A percentile compares a stretch with the other conserved stretches of the same genome.
Conservation (phyloP, 2,797 vertebrate species). For the Anguilla obscura region DNA sequence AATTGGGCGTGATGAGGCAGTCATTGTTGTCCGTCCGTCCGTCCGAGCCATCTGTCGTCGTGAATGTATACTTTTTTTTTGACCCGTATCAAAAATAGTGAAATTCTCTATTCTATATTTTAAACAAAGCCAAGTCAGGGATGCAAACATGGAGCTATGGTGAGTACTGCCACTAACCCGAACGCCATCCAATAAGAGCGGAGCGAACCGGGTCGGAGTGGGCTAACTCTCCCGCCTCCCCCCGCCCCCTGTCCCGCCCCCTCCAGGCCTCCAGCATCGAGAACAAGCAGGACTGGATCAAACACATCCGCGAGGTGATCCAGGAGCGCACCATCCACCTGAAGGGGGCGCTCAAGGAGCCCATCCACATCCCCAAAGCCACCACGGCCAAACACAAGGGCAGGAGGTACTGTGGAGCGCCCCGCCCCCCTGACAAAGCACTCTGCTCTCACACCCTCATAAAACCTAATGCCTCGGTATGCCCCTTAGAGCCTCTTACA, state of each 20-base stretch:
- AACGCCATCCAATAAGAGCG: slow-evolving; percentile 32
- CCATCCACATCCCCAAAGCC: slow-evolving; percentile 94
- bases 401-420: slow-evolving; percentile 74
- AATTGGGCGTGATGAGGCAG: slow-evolving; percentile 49
- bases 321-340: slow-evolving; percentile 97
- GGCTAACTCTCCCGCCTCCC: slow-evolving; percentile 30
- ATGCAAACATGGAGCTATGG: slow-evolving; percentile 84
- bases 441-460: background rate
- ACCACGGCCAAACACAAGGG: slow-evolving; percentile 91
- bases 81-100: slow-evolving; percentile 66
- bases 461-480: background rate
- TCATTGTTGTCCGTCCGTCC: slow-evolving; percentile 63
- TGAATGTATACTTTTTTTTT: slow-evolving; percentile 44
- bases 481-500: background rate
- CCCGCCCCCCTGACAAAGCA: slow-evolving; percentile 41
- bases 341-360: slow-evolving; percentile 95
- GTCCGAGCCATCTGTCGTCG: slow-evolving; percentile 60
- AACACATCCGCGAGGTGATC: slow-evolving; percentile 97
- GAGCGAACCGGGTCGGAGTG: background rate
- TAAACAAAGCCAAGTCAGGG: slow-evolving; percentile 84
- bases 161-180: slow-evolving; percentile 70
- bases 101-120: slow-evolving; percentile 82
- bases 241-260: background rate
- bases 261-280: slow-evolving; percentile 94
- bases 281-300: slow-evolving; percentile 99